Evolutionary conservation across 1,140 invertebrate genomes (phyloP), one percentile per base, ranked within the genome.

Genomic region (Cephus cinctus): DNA sequence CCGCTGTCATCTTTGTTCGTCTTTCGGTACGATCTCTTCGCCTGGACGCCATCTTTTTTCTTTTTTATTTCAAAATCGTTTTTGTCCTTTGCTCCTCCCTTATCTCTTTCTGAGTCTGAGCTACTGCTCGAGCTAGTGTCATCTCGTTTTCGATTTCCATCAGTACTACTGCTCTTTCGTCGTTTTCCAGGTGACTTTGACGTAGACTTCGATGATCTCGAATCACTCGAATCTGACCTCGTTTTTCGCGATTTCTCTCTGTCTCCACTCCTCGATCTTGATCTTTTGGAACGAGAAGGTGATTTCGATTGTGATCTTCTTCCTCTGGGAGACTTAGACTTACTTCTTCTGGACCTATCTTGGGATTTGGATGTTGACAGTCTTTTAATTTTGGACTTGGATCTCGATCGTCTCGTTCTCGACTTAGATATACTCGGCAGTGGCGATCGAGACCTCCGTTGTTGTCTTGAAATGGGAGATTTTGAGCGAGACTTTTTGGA

Each of bases 11-110:
- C 87, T 32, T 89, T 88, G 61, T 92, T 92, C 39, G 90, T 92
- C 38, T 80, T 82, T 6, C 92, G 81, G 62, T 94, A 94, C 41
- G 93, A 90, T 18, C 92, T 77, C 55, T 89, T 89, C 30, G 88
- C 87, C 62, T 90, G 87, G 5, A 90, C 81, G 36, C 87, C 88
- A 50, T 88, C 83, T 60, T 89, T 87, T 56, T 88, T 89, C 53
- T 85, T 86, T 4, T 81, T 75, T 48, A 88, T 85, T 62, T 88
- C 86, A 64, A 88, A 87, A 54, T 84, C 81, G 20, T 80, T 81
- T 47, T 86, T 83, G n/a, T 81, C 78, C 49, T 83, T 81, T 15
- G 60, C 65, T 36, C 67, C 63, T 47, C 65, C 57, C 61, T 80
- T 73, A 0, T 69, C 68, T 8, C 56, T 61, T 4, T 75, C 73